These are phyloP conservation scores for Linhomoeus sp. DNA, from an alignment of 2,888 invertebrate genomes.

Conservation along the genomic window DNA sequence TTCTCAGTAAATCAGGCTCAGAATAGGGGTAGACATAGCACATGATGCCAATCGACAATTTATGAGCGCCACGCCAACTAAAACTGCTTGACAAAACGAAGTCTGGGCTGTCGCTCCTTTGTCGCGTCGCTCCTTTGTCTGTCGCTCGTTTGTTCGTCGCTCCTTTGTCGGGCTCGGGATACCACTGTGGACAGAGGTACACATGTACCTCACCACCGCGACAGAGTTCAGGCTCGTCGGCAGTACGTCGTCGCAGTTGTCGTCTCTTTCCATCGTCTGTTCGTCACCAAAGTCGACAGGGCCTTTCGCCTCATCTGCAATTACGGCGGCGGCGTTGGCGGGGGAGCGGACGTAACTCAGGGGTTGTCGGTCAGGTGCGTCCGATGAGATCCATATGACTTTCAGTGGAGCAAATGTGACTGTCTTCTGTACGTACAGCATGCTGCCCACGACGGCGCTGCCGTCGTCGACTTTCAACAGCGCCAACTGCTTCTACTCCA, in stretches of 20 bases:
- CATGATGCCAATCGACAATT: too few species aligned
- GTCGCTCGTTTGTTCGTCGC: too few species aligned
- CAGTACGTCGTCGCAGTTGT: neutral
- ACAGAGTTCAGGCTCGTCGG: neutral
- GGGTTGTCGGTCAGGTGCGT: neutral
- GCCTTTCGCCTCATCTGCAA: neutral
- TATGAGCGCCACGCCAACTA: too few species aligned
- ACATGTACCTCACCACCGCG: neutral
- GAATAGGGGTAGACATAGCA: too few species aligned
- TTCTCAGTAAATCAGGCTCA: too few species aligned
- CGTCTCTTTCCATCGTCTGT: slow-evolving; percentile 1
- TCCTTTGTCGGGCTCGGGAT: too few species aligned
- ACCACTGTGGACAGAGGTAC: neutral
- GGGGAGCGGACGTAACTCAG: neutral
- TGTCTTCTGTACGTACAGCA: neutral
- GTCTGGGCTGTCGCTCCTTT: too few species aligned
- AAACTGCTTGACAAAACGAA: too few species aligned
- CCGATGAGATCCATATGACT: too few species aligned
- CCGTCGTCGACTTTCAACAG: neutral
- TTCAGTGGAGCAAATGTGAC: neutral
- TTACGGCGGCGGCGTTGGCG: neutral
- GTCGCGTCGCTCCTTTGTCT: too few species aligned
- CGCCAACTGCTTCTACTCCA: neutral
- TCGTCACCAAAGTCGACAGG: slow-evolving; percentile 3
- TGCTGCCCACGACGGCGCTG: neutral